phyloP scores from a whole-genome alignment of 2,888 invertebrate species.

The Drosophila barbarae region DNA sequence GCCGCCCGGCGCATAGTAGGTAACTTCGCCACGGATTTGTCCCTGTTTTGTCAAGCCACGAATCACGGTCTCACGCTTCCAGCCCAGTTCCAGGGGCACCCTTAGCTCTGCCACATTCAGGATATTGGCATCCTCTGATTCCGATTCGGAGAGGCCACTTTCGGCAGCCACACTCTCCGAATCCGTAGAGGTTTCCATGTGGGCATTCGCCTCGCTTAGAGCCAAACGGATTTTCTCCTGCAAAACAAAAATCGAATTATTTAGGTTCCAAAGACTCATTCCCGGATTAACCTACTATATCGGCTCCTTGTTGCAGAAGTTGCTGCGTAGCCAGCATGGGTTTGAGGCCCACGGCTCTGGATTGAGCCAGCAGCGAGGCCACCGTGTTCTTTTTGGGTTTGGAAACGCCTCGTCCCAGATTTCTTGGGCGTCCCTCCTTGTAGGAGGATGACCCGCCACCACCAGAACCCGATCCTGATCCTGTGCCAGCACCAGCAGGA shows the following conservation, averaged over 20 bases:
- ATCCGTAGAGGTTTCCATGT: constrained; percentile 82
- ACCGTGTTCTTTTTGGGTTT: constrained; percentile 96
- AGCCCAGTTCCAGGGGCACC: constrained; percentile 87
- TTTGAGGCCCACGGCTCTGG: constrained; percentile 89
- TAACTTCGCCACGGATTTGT: constrained; percentile 94
- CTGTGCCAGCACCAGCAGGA: constrained; percentile 41
- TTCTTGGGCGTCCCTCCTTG: constrained; percentile 90
- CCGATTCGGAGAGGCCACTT: constrained; percentile 82
- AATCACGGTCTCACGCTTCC: constrained; percentile 96
- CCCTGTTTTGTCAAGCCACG: constrained; percentile 92
- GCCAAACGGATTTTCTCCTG: constrained; percentile 83
- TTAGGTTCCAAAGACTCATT: no score
- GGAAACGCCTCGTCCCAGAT: constrained; percentile 91
- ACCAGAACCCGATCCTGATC: constrained; percentile 44
- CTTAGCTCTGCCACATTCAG: constrained; percentile 81
- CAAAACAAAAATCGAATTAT: constrained; percentile 10
- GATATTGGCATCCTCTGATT: constrained; percentile 81
- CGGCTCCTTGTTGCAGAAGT: constrained; percentile 80
- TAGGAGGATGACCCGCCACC: constrained; percentile 57
- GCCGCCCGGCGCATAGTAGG: constrained; percentile 88
- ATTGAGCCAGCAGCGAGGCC: constrained; percentile 91
- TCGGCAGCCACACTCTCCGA: constrained; percentile 83
- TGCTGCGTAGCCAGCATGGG: constrained; percentile 89
- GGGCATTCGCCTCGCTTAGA: constrained; percentile 81
- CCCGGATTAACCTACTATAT: constrained; percentile 79